Base-by-base conservation (phyloP, 2,888 invertebrate species). In the Hemithea aestivaria region DNA sequence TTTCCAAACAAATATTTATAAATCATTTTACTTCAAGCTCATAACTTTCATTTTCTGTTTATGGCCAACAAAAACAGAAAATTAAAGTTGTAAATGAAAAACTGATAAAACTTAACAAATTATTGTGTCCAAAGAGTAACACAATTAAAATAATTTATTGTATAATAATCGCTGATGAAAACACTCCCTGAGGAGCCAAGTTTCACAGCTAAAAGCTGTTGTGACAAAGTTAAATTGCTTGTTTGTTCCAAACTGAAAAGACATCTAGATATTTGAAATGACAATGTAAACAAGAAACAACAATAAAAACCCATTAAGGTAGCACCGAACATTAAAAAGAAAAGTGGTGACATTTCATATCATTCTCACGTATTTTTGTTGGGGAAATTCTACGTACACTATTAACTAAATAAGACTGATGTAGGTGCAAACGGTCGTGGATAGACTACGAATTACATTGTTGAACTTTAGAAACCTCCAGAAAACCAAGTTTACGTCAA, bases 381-480 rank as follows among this genome's bases (percentile, higher is more conserved):
- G 38, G 5, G 3, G 16, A 16, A 16, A 16, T 16, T 16, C 5
- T 5, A 16, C 16, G 16, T 16, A 4, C 16, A 16, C 2, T n/a
- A 42, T 48, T 48, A 46, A 45, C 38, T 52, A 48, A 51, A 50
- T 42, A 44, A 42, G 41, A 49, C 48, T 51, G 45, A 48, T 38
- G 29, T 31, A 44, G 56, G 5, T 16, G 16, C 16, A 62, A 62
- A 58, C 54, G 50, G 39, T 50, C 45, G 53, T 43, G 42, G 49
- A 53, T 37, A 48, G 56, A 58, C 56, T 53, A 40, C 35, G 35
- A 63, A 56, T 59, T 49, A 52, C 49, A 58, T 64, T 66, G 16
- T 16, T 16, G 5, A 16, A 4, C 2, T 4, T 4, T 16, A 16
- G 16, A 16, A n/a, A n/a, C n/a, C 16, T 16, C 16, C 16, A 16